Conservation (phyloP, 2,113 vertebrate species). For the Gopherus flavomarginatus region DNA sequence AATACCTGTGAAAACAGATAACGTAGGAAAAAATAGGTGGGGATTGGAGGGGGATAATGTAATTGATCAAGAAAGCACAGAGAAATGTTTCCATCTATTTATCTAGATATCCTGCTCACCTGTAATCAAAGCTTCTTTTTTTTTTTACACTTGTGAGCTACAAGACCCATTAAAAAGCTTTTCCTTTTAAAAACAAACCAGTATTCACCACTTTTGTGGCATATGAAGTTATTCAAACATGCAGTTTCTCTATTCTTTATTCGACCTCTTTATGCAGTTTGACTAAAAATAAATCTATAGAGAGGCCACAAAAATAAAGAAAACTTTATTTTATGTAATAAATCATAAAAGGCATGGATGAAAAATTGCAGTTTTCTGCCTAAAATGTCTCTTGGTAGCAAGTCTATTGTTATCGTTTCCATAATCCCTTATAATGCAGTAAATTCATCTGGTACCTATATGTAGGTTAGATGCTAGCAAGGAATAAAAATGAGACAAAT, state of each 20-base stretch:
- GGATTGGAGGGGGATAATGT: neutral
- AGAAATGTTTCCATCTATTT: neutral
- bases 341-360: neutral
- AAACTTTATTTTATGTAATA: neutral
- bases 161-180: neutral
- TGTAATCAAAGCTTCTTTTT: neutral
- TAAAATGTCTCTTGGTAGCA: neutral
- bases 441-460: neutral
- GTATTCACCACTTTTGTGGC: neutral
- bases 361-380: neutral
- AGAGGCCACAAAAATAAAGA: neutral
- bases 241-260: neutral
- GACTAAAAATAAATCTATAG: neutral
- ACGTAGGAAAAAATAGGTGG: neutral
- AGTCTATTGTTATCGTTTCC: neutral
- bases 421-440: neutral
- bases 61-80: neutral
- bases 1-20: neutral
- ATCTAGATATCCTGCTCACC: neutral
- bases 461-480: neutral
- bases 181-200: neutral
- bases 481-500: neutral
- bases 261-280: neutral
- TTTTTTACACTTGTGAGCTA: neutral
- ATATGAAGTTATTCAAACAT: neutral